These are phyloP conservation scores for Dicyrtomina minuta DNA, from an alignment of 2,888 invertebrate species.

Conservation along the genomic window DNA sequence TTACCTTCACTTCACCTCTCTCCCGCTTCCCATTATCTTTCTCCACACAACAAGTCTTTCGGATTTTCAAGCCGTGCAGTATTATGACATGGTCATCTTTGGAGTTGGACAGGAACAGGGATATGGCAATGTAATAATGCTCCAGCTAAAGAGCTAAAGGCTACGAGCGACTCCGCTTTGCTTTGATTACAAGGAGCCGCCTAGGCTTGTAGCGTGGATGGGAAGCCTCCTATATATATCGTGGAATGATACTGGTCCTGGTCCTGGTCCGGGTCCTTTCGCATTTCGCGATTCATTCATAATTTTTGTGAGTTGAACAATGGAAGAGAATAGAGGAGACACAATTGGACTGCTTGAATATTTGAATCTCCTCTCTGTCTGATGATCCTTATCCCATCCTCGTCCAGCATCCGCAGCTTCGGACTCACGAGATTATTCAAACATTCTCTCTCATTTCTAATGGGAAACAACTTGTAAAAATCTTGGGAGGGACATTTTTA, in stretches of 20 bases:
- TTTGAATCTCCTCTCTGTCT: too few relatives aligned
- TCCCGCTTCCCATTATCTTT: background rate
- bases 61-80: slow-evolving; percentile 1
- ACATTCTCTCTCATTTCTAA: too few relatives aligned
- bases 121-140: slow-evolving; percentile 15
- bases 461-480: slow-evolving; percentile 17
- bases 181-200: background rate
- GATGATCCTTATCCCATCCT: slow-evolving; percentile 20
- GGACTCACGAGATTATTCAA: too few relatives aligned
- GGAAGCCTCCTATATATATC: background rate
- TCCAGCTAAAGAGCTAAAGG: too few relatives aligned
- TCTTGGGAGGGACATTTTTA: slow-evolving; percentile 10
- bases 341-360: slow-evolving; percentile 23
- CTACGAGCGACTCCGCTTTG: background rate
- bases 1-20: too few relatives aligned
- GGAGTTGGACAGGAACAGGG: slow-evolving; percentile 16
- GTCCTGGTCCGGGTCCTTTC: slow-evolving; percentile 18
- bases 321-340: background rate
- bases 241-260: background rate
- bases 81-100: slow-evolving; percentile 11
- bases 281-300: slow-evolving; percentile 32
- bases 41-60: slow-evolving; percentile 3
- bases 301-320: slow-evolving; percentile 25
- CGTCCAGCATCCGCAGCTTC: too few relatives aligned
- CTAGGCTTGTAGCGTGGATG: background rate